Evolutionary conservation across 2,113 vertebrate genomes (phyloP).

Genomic region (Nesogale talazaci): DNA sequence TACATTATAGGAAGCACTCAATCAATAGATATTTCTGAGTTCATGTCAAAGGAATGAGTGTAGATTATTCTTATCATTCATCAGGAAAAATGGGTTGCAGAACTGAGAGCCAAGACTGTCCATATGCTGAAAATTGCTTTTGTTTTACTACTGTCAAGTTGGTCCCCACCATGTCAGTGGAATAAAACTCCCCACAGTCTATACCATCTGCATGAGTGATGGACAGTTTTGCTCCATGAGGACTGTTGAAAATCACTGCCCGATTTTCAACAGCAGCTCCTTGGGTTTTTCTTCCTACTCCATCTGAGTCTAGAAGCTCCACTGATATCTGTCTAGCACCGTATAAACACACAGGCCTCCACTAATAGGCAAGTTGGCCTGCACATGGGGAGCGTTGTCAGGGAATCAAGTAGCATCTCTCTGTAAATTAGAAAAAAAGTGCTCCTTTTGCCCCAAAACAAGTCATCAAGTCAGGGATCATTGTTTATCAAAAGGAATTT

Average conservation of each 20-base stretch:
- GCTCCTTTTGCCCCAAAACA: neutral
- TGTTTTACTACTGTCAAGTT: neutral
- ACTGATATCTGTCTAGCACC: neutral
- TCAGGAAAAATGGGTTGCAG: neutral
- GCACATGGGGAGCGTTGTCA: neutral
- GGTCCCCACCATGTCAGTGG: neutral
- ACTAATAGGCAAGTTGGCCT: neutral
- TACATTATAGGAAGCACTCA: neutral
- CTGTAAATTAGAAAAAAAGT: neutral
- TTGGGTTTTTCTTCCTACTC: neutral
- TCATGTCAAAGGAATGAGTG: neutral
- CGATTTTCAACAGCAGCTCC: neutral
- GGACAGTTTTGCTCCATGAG: neutral
- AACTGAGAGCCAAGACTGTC: neutral
- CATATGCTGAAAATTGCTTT: neutral
- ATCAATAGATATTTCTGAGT: neutral
- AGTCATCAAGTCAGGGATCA: neutral
- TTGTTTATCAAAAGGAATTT: neutral
- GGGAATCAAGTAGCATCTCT: neutral
- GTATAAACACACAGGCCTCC: neutral
- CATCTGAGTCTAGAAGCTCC: neutral
- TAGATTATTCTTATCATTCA: constrained; percentile 1
- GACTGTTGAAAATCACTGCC: neutral
- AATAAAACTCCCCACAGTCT: neutral
- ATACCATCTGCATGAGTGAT: neutral